Base-by-base conservation (phyloP, 2,888 invertebrate species). In the Plagiodera versicolora region DNA sequence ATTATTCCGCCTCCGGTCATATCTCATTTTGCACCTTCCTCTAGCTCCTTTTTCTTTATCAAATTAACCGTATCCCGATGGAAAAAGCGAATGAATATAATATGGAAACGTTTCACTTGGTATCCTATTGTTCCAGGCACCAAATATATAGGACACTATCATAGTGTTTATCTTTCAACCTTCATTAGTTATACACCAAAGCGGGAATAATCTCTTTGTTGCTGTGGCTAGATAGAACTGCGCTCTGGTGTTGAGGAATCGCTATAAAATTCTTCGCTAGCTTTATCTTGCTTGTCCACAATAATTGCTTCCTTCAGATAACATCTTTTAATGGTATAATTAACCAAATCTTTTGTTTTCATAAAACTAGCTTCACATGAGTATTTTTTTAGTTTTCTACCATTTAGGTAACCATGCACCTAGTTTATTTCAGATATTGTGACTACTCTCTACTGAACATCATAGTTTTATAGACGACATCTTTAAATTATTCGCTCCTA, bases 181-280 rank as follows among this genome's bases (percentile, higher is more conserved):
- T 47, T 56, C 52, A 60, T 60, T 60, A 60, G 56, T 48, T 35
- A 45, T 24, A 6, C 24, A 5, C 39, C 49, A 51, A 11, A 56
- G 44, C 52, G 39, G 52, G 52, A 53, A 52, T 58, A 56, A 60
- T 60, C 52, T 52, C 20, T 47, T 51, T 52, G 56, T 56, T 44
- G 19, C 19, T 48, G 50, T 20, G 30, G 51, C 56, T 51, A 60
- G 56, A 60, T 60, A 60, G 8, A 11, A n/a, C n/a, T n/a, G n/a
- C n/a, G 39, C 39, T 14, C n/a, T 11, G 14, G 39, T 39, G 39
- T 32, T 32, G 9, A 9, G 32, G n/a, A 10, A 39, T 14, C 39
- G 39, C 14, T 11, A 39, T 39, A 14, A 39, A 39, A 39, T 39
- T 10, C 32, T 32, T 32, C 10, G 32, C 11, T 11, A 11, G 10